Evolutionary conservation across 1,140 invertebrate genomes (phyloP), one percentile per base, ranked within the genome.

Genomic region (Drosophila teissieri): DNA sequence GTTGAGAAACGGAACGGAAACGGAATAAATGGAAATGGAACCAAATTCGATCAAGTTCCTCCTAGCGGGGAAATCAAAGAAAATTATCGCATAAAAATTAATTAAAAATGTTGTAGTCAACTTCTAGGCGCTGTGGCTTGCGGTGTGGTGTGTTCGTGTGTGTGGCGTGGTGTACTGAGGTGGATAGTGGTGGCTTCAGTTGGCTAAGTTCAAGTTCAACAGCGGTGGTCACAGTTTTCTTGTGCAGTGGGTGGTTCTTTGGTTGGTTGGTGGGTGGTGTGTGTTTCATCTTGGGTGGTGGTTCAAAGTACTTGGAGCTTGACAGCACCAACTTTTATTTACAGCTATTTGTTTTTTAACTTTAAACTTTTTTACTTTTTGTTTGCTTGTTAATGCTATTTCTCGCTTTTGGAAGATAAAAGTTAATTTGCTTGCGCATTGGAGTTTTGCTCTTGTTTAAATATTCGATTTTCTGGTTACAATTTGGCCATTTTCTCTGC

Each of bases 221-320:
- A 83, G 80, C 83, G 83, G 83, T 88, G 83, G 83, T 86, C 73
- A 84, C 81, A 80, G 80, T 84, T 78, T 69, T 70, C 44, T 65
- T 67, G 83, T 80, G 62, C 83, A 76, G 48, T 54, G 75, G 79
- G 60, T 84, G 76, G 60, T 58, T 56, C 31, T 14, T 83, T 76
- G 58, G 53, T 55, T 14, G 58, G 39, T 86, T 67, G 73, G 73
- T 39, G 31, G 56, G 64, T 51, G 55, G 60, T 52, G 45, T 44
- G 68, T 75, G 44, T 63, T 58, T 75, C 36, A 55, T 49, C 45
- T 54, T 31, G 48, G 53, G 65, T 48, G 57, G 54, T 69, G 77
- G 77, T 68, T 57, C 24, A 42, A 37, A 44, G 51, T 52, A 62
- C 46, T 19, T 39, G 51, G 36, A 69, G 67, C 63, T 69, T 17